Conservation (phyloP, 2,888 invertebrate genomes). For the Aromia moschata region DNA sequence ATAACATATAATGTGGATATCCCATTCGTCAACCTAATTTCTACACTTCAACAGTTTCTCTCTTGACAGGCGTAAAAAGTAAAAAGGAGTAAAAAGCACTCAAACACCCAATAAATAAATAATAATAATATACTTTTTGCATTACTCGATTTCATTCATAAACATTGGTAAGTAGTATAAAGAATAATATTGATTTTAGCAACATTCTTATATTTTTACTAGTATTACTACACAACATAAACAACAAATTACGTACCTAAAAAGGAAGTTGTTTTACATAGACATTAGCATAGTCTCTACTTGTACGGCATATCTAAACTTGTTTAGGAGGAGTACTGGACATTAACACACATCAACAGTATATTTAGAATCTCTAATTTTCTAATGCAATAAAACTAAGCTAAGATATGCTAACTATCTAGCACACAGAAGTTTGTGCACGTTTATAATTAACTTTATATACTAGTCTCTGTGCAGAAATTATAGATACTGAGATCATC, state of each 20-base stretch:
- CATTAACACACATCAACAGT: constrained; percentile 13
- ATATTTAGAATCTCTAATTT: constrained; percentile 17
- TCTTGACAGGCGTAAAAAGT: not conserved
- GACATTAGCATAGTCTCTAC: not conserved
- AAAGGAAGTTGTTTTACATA: not conserved
- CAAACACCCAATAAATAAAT: not conserved
- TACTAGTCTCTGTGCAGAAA: not conserved
- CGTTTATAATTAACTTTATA: constrained; percentile 31
- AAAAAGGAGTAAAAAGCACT: not conserved
- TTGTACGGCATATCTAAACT: not conserved
- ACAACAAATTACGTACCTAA: not conserved
- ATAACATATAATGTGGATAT: not conserved
- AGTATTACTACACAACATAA: not conserved
- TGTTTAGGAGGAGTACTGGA: constrained; percentile 4
- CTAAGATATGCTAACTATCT: constrained; percentile 34
- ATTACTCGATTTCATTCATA: too few species aligned
- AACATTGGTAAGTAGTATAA: too few species aligned
- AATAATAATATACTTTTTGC: too few species aligned
- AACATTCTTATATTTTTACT: too few species aligned
- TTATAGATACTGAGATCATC: too few species aligned
- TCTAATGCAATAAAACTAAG: constrained; percentile 23
- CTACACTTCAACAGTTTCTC: not conserved
- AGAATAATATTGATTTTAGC: too few species aligned
- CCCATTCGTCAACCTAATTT: not conserved
- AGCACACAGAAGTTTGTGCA: constrained; percentile 29